Conservation (phyloP, 2,113 vertebrate species). For the Macquaria australasica region DNA sequence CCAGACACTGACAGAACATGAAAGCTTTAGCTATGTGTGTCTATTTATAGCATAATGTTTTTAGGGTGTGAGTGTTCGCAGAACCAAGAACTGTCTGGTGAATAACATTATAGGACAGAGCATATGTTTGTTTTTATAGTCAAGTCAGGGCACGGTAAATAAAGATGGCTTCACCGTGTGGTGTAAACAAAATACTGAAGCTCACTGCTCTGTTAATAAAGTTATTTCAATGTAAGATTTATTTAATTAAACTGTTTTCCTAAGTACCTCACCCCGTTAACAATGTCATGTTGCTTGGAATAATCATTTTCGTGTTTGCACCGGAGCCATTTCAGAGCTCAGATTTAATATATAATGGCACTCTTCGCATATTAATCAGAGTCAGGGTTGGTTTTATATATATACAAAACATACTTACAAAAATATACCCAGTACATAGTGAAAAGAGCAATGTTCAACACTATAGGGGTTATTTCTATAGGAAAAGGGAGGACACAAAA, state of each 20-base stretch:
- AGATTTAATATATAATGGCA: background rate
- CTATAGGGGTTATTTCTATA: background rate
- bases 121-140: background rate
- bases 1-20: background rate
- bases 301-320: background rate
- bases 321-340: background rate
- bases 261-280: background rate
- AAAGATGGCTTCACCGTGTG: background rate
- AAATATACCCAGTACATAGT: background rate
- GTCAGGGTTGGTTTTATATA: background rate
- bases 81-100: background rate
- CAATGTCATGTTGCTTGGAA: background rate
- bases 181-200: background rate
- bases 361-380: no score
- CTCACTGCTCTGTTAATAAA: no score
- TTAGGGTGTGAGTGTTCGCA: background rate
- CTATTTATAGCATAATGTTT: conserved; percentile 1
- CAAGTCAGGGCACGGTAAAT: background rate
- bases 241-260: background rate
- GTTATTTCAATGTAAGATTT: background rate
- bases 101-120: background rate
- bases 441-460: background rate
- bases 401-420: background rate
- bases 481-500: background rate
- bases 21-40: background rate